phyloP scores from a whole-genome alignment of 2,113 vertebrate species.

The Zosterops borbonicus region DNA sequence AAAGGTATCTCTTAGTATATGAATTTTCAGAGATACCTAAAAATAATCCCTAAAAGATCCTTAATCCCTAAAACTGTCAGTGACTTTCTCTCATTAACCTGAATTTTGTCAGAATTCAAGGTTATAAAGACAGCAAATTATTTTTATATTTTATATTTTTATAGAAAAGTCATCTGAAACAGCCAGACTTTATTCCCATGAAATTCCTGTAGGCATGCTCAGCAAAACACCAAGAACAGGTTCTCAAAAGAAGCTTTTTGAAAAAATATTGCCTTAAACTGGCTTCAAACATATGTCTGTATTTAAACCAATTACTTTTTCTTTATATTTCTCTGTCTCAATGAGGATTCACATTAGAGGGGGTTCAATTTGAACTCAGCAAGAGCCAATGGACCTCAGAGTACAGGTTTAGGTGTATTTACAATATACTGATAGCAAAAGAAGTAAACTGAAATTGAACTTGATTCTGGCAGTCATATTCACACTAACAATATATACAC shows the following conservation, averaged over 20 bases:
- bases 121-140: neutral
- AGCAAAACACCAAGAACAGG: neutral
- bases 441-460: neutral
- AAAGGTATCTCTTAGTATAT: fast-evolving
- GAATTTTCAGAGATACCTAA: neutral
- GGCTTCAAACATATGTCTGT: neutral
- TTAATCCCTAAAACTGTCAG: neutral
- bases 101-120: neutral
- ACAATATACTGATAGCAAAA: neutral
- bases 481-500: neutral
- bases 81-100: neutral
- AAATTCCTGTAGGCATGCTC: neutral
- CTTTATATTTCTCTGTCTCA: neutral
- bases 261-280: neutral
- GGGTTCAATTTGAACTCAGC: neutral
- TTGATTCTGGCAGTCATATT: neutral
- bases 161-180: neutral
- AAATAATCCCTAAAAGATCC: too few species aligned
- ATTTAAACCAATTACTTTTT: neutral
- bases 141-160: neutral
- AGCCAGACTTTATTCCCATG: neutral
- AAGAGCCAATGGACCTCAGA: neutral
- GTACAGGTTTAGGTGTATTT: neutral
- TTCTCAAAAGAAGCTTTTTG: fast-evolving
- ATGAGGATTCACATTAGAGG: neutral